phyloP scores from a whole-genome alignment of 92 coral and sea anemone species.

The Epizoanthus illoricatus region DNA sequence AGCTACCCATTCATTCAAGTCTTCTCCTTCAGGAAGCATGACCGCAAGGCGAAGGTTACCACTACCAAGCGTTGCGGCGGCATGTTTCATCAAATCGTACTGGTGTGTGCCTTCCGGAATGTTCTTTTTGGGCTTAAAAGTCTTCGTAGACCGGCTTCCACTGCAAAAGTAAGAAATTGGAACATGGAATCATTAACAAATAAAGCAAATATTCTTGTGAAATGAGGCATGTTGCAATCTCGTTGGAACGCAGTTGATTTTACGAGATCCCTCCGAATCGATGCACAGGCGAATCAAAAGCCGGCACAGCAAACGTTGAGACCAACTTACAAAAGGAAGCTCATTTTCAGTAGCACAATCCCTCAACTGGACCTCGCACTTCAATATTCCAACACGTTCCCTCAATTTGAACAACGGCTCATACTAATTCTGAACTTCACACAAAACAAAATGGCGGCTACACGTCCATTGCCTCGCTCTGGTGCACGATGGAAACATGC shows the following conservation, averaged over 20 bases:
- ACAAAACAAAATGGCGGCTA: slow-evolving; percentile 57
- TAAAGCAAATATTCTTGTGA: slow-evolving; percentile 27
- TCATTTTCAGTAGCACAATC: slow-evolving; percentile 71
- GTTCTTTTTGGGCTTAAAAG: slow-evolving; percentile 97
- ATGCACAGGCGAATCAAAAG: slow-evolving; percentile 8
- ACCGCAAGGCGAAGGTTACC: slow-evolving; percentile 96
- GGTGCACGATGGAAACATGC: slow-evolving; percentile 32
- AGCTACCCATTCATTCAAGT: slow-evolving; percentile 99
- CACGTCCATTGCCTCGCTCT: slow-evolving; percentile 50
- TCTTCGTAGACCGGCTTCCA: slow-evolving; percentile 97
- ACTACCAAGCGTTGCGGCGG: slow-evolving; percentile 99
- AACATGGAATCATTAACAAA: slow-evolving; percentile 2
- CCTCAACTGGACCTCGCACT: slow-evolving; percentile 24
- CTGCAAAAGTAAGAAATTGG: slow-evolving; percentile 49
- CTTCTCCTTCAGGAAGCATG: slow-evolving; percentile 98
- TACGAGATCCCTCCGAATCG: slow-evolving; percentile 9
- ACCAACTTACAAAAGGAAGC: slow-evolving; percentile 97
- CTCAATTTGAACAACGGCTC: slow-evolving; percentile 7
- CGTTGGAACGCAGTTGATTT: slow-evolving; percentile 26
- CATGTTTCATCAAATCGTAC: slow-evolving; percentile 96
- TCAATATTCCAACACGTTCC: slow-evolving; percentile 17
- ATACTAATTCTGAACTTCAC: slow-evolving; percentile 7
- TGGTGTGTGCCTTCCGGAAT: slow-evolving; percentile 99
- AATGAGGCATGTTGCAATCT: slow-evolving; percentile 29
- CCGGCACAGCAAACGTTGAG: not conserved